phyloP scores from a whole-genome alignment of 2,797 vertebrate genomes.

The Aldrovandia affinis region DNA sequence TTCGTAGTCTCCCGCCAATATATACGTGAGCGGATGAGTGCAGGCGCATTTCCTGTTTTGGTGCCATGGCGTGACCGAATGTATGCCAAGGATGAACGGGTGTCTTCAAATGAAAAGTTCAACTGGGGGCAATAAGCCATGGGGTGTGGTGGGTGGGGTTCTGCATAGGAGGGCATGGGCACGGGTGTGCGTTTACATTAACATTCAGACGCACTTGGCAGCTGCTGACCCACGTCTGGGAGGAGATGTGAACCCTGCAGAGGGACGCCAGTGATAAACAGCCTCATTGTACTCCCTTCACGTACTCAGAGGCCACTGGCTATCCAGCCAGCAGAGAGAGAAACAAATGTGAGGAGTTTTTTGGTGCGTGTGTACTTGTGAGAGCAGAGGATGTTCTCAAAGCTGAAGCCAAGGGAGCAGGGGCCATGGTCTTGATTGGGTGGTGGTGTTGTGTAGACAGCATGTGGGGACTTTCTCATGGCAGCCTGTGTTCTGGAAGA shows the following conservation, averaged over 20 bases:
- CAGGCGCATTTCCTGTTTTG: background rate
- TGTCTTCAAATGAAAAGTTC: background rate
- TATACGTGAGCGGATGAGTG: background rate
- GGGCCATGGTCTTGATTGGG: background rate
- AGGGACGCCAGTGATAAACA: background rate
- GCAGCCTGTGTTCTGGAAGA: background rate
- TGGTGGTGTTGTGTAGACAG: background rate
- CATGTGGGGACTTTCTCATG: background rate
- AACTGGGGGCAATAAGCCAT: background rate
- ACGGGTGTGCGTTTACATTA: background rate
- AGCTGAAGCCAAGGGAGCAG: background rate
- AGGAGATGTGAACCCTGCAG: background rate
- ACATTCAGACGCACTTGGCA: background rate
- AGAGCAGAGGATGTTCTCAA: background rate
- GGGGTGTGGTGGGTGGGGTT: background rate
- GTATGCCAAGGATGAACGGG: background rate
- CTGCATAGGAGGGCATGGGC: background rate
- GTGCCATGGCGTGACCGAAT: background rate
- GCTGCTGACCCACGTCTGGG: background rate
- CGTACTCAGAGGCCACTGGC: background rate
- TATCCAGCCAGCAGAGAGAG: background rate
- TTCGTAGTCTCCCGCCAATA: background rate
- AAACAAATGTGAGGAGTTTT: background rate
- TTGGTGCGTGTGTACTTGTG: conserved; percentile 12
- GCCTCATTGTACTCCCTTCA: background rate